Base-by-base conservation (phyloP, 1,140 invertebrate species). In the Neelides sp. region DNA sequence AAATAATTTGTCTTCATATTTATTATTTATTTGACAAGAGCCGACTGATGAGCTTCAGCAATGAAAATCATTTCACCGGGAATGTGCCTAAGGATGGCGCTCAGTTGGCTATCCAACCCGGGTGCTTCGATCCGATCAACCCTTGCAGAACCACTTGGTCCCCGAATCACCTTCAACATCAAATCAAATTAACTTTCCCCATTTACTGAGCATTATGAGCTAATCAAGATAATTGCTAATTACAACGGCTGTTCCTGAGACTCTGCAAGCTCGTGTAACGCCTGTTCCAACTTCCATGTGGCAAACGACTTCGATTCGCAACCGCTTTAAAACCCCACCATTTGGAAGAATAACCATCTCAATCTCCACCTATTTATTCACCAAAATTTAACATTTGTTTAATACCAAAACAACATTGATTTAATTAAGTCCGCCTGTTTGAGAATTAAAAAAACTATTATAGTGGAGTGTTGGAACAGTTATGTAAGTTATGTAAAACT, bases 221-320 rank as follows among this genome's bases (percentile, higher is more conserved):
- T n/a, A n/a, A n/a, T n/a, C n/a, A n/a, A 75, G 71, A 20, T 72
- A 69, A 58, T 77, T 78, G n/a, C 73, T 48, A 1, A 59, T 68
- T 1, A 79, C 68, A 1, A 79, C 64, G 0, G 78, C 79, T 3
- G 77, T 74, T 30, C 79, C 79, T 20, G 75, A 77, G 3, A 80
- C 74, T 56, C 75, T 66, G 73, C 79, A 77, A 0, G 75, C 64
- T 55, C 77, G 73, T 12, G 75, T 70, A 56, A 77, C 73, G 0
- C 67, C 70, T 55, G 72, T 71, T 0, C 70, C 71, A 70, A 72
- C 52, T 50, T 53, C 54, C 15, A 79, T 69, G 59, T 78, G 75
- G 60, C 78, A 80, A 12, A 74, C 77, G 12, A 80, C 74, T 51
- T 79, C 76, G 3, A 80, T 70, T 56, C 78, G 73, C 27, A 80